Evolutionary conservation across 2,113 vertebrate species (phyloP), one percentile per base, ranked within the genome.

Genomic region (Aegypius monachus): DNA sequence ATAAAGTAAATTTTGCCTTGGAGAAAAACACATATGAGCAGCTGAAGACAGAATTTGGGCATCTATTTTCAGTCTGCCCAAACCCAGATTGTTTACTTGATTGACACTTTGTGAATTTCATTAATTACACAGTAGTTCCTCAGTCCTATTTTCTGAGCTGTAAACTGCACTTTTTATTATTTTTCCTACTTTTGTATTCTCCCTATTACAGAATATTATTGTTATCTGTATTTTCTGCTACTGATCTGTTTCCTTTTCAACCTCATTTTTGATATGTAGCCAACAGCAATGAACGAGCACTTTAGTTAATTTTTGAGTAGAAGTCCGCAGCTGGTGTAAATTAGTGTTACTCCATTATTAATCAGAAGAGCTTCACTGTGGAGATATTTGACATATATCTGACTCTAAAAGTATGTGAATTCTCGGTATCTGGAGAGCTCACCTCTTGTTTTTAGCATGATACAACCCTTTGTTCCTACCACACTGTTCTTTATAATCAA

Each of bases 61-160:
- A n/a, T 85, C 48, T 91, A 67, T 96, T 90, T 93, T 92, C 77
- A 92, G 68, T 94, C 50, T 94, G 88, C 50, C 53, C 75, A 1
- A 79, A 94, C 71, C 27, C 56, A 94, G 77, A 87, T 66, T 91
- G 53, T 84, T 94, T 74, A 59, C 12, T 95, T 97, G 93, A 97
- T 87, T 94, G 93, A 96, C 53, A 68, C n/a, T n/a, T 89, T 16
- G 38, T 89, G 74, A 88, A 93, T 97, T 84, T 95, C 68, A 95
- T 82, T 97, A 95, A 96, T 95, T 95, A 89, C 50, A 91, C 42
- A 68, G 66, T 61, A 86, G 66, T 43, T 95, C 66, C 85, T 94
- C 38, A 77, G 73, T 77, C 53, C 18, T 91, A 42, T 82, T 93
- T 79, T 74, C 81, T 77, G 56, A 96, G 70, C 53, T 86, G 66